Evolutionary conservation across 2,797 vertebrate genomes (phyloP).

Genomic region (Chelmon rostratus): DNA sequence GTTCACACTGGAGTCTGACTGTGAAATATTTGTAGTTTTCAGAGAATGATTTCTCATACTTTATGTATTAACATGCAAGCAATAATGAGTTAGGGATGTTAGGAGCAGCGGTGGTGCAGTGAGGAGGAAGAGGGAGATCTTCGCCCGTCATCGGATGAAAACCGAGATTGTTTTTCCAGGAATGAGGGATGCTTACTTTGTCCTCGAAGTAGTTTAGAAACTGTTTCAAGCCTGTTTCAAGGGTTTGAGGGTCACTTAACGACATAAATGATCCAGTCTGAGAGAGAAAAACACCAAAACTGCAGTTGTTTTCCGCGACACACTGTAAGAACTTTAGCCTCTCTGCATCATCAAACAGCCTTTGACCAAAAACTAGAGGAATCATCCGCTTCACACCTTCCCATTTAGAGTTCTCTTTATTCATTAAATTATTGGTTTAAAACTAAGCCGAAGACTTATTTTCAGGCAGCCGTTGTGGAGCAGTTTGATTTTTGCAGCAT

Average conservation of each 20-base stretch:
- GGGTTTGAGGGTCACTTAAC: conserved; percentile 44
- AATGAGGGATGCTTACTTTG: conserved; percentile 34
- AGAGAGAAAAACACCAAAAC: conserved; percentile 41
- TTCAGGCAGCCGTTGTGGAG: conserved; percentile 44
- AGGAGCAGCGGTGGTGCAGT: conserved; percentile 61
- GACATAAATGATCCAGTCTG: conserved; percentile 26
- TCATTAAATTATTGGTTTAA: conserved; percentile 33
- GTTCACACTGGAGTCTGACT: conserved; percentile 58
- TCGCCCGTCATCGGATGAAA: conserved; percentile 38
- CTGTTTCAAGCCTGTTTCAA: conserved; percentile 42
- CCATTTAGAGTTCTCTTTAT: conserved; percentile 29
- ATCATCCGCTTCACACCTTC: conserved; percentile 61
- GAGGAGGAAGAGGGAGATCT: conserved; percentile 36
- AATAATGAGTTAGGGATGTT: conserved; percentile 82
- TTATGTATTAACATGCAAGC: conserved; percentile 77
- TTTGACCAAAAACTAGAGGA: conserved; percentile 81
- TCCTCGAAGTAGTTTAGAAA: conserved; percentile 40
- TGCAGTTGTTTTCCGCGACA: conserved; percentile 14
- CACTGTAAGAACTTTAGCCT: conserved; percentile 50
- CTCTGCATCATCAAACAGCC: conserved; percentile 79
- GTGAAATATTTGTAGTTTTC: conserved; percentile 62
- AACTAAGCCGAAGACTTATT: conserved; percentile 45
- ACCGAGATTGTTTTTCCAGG: conserved; percentile 37
- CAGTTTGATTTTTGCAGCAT: conserved; percentile 53
- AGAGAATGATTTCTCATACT: conserved; percentile 54